Evolutionary conservation across 2,888 invertebrate species (phyloP).

Genomic region (Erebia epiphron): DNA sequence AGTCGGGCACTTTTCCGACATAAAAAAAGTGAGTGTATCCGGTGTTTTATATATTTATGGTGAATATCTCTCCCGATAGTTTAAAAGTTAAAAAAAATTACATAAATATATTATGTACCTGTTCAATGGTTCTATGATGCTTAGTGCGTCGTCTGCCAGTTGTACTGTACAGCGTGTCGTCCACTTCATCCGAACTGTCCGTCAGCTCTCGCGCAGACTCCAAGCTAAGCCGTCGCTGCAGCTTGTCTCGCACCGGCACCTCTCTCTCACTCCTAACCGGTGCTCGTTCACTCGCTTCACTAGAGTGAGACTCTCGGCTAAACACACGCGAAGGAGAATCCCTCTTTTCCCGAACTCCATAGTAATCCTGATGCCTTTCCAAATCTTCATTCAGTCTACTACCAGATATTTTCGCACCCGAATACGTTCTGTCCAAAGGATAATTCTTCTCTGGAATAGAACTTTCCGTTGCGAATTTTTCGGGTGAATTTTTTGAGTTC

Average conservation of each 20-base stretch:
- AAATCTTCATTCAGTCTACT: constrained; percentile 75
- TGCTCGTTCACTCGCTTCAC: constrained; percentile 68
- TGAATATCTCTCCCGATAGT: no score
- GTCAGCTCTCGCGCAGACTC: constrained; percentile 88
- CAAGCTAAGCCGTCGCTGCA: constrained; percentile 85
- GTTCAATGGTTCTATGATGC: constrained; percentile 85
- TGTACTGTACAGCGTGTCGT: constrained; percentile 79
- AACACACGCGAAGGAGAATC: constrained; percentile 68
- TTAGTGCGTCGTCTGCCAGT: constrained; percentile 82
- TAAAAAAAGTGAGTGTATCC: no score
- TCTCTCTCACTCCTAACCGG: constrained; percentile 62
- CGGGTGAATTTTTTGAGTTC: constrained; percentile 69
- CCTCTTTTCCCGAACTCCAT: constrained; percentile 60
- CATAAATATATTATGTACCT: constrained; percentile 64
- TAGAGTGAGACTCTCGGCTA: constrained; percentile 66
- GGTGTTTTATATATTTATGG: no score
- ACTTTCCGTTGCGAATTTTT: constrained; percentile 67
- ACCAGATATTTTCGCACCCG: constrained; percentile 74
- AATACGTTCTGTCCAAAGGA: constrained; percentile 74
- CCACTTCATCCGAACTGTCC: constrained; percentile 87
- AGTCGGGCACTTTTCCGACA: no score
- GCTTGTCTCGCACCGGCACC: constrained; percentile 63
- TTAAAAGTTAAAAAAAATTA: no score
- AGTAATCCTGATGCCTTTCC: constrained; percentile 72
- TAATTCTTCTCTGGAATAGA: constrained; percentile 73